Evolutionary conservation across 2,113 vertebrate genomes (phyloP), one percentile per base, ranked within the genome.

Genomic region (Corydoras maculifer): DNA sequence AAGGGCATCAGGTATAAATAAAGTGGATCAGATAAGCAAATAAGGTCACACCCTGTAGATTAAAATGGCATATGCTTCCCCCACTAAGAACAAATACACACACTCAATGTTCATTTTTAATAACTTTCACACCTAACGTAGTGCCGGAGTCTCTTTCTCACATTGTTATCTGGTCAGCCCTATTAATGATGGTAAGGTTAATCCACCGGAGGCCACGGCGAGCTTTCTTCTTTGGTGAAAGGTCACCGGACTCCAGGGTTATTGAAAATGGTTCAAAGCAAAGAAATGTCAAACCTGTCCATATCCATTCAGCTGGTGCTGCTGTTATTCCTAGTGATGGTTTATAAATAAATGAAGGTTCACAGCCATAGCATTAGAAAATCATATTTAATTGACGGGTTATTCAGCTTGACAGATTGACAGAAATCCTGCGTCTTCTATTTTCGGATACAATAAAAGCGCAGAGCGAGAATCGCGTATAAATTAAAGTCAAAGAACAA

Each of bases 111-210:
- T 50, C 53, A 58, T 64, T 72, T 59, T 72, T 58, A 63, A 75
- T 65, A 72, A 57, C 70, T 75, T 78, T 72, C 49, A 72, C 55
- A 60, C 14, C 49, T 73, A 15, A 65, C 68, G 18, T 48, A 11
- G 58, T 58, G 72, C 65, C 59, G 14, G 0, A 61, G 31, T 62
- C 32, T 62, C 35, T 57, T 73, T 57, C 59, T 68, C 58, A 58
- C 12, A 31, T 75, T 73, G 15, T 53, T 63, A 74, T 70, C 72
- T 70, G 32, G 30, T 51, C 63, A 70, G 65, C 58, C 53, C 2
- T 59, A 62, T 75, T 79, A 79, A 76, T 75, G 73, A 78, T 72
- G 72, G 14, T 9, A 60, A 32, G 63, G 63, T 77, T 66, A 75
- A 67, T 78, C 73, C 77, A 68, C 66, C 14, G 32, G 51, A 55